Evolutionary conservation across 2,797 vertebrate species (phyloP).

Genomic region (Lithobates sylvaticus): DNA sequence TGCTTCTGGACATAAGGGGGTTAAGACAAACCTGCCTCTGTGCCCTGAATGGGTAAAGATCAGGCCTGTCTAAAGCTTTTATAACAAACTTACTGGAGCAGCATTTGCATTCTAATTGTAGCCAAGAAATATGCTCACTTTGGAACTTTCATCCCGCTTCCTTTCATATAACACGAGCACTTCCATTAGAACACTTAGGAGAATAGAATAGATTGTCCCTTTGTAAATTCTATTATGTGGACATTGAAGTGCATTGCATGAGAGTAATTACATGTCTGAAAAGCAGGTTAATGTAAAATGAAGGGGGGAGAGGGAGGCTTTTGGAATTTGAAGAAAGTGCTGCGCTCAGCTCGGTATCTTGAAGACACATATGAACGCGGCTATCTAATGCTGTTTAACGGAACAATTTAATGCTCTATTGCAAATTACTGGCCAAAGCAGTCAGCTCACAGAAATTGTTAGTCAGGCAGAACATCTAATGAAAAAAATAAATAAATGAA

Average conservation of each 20-base stretch:
- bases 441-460: conserved; percentile 14
- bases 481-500: conserved; percentile 29
- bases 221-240: conserved; percentile 15
- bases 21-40: background rate
- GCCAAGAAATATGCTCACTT: conserved; percentile 7
- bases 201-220: conserved; percentile 14
- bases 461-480: conserved; percentile 41
- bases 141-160: background rate
- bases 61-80: background rate
- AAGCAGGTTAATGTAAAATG: conserved; percentile 25
- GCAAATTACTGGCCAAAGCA: conserved; percentile 34
- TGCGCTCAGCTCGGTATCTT: conserved; percentile 20
- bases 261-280: conserved; percentile 30
- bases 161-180: background rate
- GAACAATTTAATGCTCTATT: conserved; percentile 47
- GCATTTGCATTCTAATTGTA: background rate
- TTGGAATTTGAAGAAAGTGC: conserved; percentile 5
- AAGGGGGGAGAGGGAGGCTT: background rate
- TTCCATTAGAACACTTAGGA: background rate
- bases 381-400: conserved; percentile 33
- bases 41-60: background rate
- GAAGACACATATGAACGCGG: background rate
- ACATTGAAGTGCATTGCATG: background rate
- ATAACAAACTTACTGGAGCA: background rate
- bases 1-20: background rate